Evolutionary conservation across 2,113 vertebrate species (phyloP).

Genomic region (Mus musculus): GRCm39 chr8:92436501-92437000

Average conservation of each 20-base stretch:
- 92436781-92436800: constrained; percentile 63
- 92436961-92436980: constrained; percentile 79
- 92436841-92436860: constrained; percentile 66
- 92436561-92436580: not conserved
- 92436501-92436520: constrained; percentile 83
- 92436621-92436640: not conserved
- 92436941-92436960: constrained; percentile 79
- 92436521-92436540: constrained; percentile 36
- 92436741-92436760: constrained; percentile 69
- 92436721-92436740: constrained; percentile 39
- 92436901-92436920: constrained; percentile 82
- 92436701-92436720: constrained; percentile 50
- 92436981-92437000: constrained; percentile 69
- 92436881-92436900: constrained; percentile 59
- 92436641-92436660: not conserved
- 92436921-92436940: constrained; percentile 68
- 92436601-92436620: constrained; percentile 9
- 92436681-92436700: not conserved
- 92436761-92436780: constrained; percentile 63
- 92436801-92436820: constrained; percentile 65
- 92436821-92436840: constrained; percentile 65
- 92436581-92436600: not conserved
- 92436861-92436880: constrained; percentile 66
- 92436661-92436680: constrained; percentile 31
- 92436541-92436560: constrained; percentile 24